Evolutionary conservation across 2,888 invertebrate genomes (phyloP), one percentile per base, ranked within the genome.

Genomic region (Aethes cnicana): DNA sequence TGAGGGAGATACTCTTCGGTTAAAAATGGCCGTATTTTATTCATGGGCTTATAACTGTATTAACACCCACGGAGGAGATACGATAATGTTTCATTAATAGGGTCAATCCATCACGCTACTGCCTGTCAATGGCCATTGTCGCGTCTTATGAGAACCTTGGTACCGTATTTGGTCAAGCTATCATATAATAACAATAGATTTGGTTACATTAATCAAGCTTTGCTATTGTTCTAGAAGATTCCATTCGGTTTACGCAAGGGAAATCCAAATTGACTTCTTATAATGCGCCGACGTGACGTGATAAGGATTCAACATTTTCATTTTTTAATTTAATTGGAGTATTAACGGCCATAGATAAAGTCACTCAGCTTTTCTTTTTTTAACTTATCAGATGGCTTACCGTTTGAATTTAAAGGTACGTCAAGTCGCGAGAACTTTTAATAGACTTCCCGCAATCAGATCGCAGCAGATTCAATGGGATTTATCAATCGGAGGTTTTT

Each of bases 301-400:
- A 67, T 64, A 77, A 81, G 67, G 76, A 69, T 77, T 77, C 70
- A 69, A 77, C 71, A 74, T 70, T 83, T 81, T 80, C 78, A 76
- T 82, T 84, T 83, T 84, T 82, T 79, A 61, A 71, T 76, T 78
- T 85, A 87, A 88, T 88, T 87, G 86, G 74, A 76, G 87, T 82
- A 85, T 89, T 89, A 87, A 84, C 83, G 71, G 80, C 67, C 80
- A 79, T 72, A 81, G 88, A 87, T 88, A 88, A 86, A 79, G 85
- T 80, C 86, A 77, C 74, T 78, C 72, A 64, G 67, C 62, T 62
- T 75, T 78, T 71, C 67, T 66, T 55, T 64, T 63, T 66, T 69
- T 72, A 66, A 62, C 73, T 84, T 84, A 88, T 87, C 88, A 70
- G 88, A 86, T 86, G 84, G 84, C 84, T 88, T 87, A 87, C 83